These are phyloP conservation scores for Acanthococcus lagerstroemiae DNA, from an alignment of 2,888 invertebrate genomes.

Conservation along the genomic window DNA sequence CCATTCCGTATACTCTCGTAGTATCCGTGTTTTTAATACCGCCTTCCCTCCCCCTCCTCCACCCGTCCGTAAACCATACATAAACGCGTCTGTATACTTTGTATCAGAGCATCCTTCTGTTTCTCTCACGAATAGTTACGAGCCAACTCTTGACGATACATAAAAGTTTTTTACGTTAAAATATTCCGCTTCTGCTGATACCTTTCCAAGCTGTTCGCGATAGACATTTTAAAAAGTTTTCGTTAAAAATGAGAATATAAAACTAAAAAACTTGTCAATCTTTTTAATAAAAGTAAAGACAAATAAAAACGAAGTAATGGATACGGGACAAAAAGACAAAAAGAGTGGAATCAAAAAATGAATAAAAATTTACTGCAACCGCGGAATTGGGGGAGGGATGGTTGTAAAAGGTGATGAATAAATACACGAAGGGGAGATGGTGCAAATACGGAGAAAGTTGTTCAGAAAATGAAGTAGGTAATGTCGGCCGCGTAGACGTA, in stretches of 20 bases:
- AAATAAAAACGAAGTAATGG: neutral
- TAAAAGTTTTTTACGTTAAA: neutral
- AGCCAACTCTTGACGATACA: neutral
- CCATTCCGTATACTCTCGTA: too few relatives aligned
- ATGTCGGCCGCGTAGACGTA: too few relatives aligned
- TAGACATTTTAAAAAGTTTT: neutral
- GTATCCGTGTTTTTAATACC: too few relatives aligned
- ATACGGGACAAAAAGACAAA: neutral
- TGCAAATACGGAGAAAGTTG: too few relatives aligned
- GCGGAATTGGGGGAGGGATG: too few relatives aligned
- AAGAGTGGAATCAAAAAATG: neutral
- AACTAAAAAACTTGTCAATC: neutral
- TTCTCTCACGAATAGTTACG: neutral
- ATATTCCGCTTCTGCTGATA: neutral
- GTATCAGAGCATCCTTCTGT: too few relatives aligned
- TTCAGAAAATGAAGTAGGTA: too few relatives aligned
- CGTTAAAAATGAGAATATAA: neutral
- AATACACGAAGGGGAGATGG: too few relatives aligned
- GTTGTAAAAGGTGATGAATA: too few relatives aligned
- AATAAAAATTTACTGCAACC: neutral
- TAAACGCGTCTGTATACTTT: too few relatives aligned
- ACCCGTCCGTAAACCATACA: too few relatives aligned
- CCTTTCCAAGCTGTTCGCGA: neutral
- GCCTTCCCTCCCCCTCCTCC: neutral
- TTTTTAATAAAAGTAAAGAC: neutral